phyloP scores from a whole-genome alignment of 2,113 vertebrate genomes.

The Clarias batrachus region DNA sequence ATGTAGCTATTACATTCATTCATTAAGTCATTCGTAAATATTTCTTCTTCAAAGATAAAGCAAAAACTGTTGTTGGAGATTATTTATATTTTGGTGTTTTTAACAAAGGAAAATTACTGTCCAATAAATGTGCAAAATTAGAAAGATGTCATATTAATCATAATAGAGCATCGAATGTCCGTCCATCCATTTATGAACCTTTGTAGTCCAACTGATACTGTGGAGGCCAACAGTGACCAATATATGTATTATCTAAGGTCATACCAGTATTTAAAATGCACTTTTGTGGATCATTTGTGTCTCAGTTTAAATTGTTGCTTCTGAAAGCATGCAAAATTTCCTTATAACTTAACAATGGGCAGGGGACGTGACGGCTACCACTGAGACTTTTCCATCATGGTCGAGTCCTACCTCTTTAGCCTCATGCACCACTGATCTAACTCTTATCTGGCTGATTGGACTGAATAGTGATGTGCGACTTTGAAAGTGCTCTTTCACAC shows the following conservation, averaged over 20 bases:
- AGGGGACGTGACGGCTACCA: background rate
- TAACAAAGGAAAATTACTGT: no score
- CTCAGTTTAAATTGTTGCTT: background rate
- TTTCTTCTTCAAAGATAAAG: background rate
- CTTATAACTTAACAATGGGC: background rate
- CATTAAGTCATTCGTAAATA: background rate
- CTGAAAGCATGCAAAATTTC: background rate
- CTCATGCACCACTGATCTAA: background rate
- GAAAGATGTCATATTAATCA: no score
- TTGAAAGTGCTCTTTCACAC: background rate
- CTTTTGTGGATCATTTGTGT: background rate
- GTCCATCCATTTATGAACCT: no score
- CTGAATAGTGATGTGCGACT: background rate
- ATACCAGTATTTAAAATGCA: background rate
- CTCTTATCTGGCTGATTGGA: conserved; percentile 1
- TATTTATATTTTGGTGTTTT: background rate
- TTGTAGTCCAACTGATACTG: no score
- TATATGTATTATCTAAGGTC: background rate
- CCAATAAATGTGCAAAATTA: no score
- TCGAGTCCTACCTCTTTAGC: background rate
- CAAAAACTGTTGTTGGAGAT: background rate
- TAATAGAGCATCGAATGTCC: no score
- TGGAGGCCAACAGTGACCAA: background rate
- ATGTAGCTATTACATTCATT: background rate
- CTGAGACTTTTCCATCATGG: background rate